Evolutionary conservation across 2,888 invertebrate species (phyloP).

Genomic region (Drosophila mimica): DNA sequence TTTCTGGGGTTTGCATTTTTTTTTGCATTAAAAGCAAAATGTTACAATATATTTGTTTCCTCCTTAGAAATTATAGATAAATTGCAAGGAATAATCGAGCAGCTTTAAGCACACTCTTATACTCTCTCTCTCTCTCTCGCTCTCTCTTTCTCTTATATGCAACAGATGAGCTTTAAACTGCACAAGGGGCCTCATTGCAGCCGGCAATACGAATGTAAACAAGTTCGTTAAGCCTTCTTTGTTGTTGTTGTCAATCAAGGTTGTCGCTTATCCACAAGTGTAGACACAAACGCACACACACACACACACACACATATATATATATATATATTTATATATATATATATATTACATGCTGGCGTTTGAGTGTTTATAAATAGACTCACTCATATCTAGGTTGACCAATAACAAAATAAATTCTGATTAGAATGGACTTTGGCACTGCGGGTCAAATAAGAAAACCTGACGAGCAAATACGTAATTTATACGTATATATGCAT

Average conservation of each 20-base stretch:
- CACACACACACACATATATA: slow-evolving; percentile 4
- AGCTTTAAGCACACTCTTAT: background rate
- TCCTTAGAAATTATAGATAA: background rate
- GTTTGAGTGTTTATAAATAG: slow-evolving; percentile 51
- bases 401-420: slow-evolving; percentile 15
- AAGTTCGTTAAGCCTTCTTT: slow-evolving; percentile 73
- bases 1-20: too few relatives aligned
- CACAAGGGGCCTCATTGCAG: slow-evolving; percentile 24
- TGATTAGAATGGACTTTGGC: slow-evolving; percentile 57
- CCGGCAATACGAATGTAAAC: slow-evolving; percentile 74
- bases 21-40: background rate
- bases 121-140: background rate
- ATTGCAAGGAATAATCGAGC: background rate
- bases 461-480: background rate
- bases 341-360: background rate
- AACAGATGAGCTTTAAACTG: background rate
- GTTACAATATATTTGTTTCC: background rate
- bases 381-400: slow-evolving; percentile 21
- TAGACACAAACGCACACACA: background rate
- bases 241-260: slow-evolving; percentile 70
- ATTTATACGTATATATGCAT: background rate
- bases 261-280: slow-evolving; percentile 33
- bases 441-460: slow-evolving; percentile 7
- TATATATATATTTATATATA: background rate
- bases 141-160: background rate